Evolutionary conservation across 2,797 vertebrate genomes (phyloP).

Genomic region (Hippopotamyrus pictus): DNA sequence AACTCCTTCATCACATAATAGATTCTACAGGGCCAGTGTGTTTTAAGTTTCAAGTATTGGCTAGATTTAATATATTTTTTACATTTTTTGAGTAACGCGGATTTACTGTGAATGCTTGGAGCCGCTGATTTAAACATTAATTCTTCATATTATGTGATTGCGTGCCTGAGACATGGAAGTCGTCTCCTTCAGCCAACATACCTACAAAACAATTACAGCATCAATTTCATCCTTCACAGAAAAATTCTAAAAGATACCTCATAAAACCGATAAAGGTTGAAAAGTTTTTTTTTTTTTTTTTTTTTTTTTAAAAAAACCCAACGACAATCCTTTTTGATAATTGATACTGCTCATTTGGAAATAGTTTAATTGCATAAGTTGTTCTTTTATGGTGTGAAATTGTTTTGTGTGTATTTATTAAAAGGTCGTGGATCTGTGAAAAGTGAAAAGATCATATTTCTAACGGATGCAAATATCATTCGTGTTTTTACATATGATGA

Average conservation of each 20-base stretch:
- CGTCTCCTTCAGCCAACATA: neutral
- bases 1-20: neutral
- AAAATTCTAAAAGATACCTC: neutral
- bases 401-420: constrained; percentile 7
- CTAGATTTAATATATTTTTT: neutral
- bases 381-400: neutral
- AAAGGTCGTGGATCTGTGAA: neutral
- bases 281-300: neutral
- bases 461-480: neutral
- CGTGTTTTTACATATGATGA: neutral
- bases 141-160: neutral
- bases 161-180: neutral
- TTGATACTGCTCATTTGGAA: neutral
- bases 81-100: neutral
- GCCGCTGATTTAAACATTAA: neutral
- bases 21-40: neutral
- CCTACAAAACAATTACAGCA: neutral
- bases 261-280: neutral
- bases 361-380: neutral
- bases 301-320: too few relatives aligned
- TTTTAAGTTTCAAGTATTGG: neutral
- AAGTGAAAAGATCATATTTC: neutral
- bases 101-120: neutral
- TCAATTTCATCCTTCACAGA: neutral
- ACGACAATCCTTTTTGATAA: neutral